Evolutionary conservation across 2,113 vertebrate genomes (phyloP).

Genomic region (Sminthopsis crassicaudata): DNA sequence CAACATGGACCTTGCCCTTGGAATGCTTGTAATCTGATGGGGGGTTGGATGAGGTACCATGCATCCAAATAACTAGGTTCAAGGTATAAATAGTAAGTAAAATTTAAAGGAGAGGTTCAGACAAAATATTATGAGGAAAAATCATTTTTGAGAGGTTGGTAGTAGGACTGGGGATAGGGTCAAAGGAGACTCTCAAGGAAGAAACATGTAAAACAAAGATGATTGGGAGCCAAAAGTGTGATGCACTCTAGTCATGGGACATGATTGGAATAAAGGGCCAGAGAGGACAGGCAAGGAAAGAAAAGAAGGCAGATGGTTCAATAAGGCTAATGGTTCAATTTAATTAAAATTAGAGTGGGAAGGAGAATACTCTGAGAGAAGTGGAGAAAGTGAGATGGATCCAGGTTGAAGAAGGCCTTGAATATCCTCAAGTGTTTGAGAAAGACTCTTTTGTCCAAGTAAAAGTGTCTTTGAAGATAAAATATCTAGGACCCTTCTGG

Average conservation of each 20-base stretch:
- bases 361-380: not conserved
- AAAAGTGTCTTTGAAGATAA: not conserved
- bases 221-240: not conserved
- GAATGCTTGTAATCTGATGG: not conserved
- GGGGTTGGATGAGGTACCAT: not conserved
- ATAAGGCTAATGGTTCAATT: not conserved
- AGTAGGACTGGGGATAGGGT: not conserved
- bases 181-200: not conserved
- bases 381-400: not conserved
- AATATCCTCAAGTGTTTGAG: not conserved
- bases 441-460: not conserved
- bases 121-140: not conserved
- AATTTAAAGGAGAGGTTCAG: not conserved
- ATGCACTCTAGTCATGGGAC: not conserved
- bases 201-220: not conserved
- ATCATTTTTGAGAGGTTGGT: not conserved
- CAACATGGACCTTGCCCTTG: not conserved
- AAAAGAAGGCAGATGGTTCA: not conserved
- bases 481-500: not conserved
- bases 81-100: not conserved
- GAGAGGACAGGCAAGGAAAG: not conserved
- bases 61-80: not conserved
- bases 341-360: not conserved
- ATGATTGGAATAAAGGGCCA: not conserved
- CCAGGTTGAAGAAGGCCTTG: not conserved